Evolutionary conservation across 2,888 invertebrate genomes (phyloP).

Genomic region (Drosophila prostipennis): DNA sequence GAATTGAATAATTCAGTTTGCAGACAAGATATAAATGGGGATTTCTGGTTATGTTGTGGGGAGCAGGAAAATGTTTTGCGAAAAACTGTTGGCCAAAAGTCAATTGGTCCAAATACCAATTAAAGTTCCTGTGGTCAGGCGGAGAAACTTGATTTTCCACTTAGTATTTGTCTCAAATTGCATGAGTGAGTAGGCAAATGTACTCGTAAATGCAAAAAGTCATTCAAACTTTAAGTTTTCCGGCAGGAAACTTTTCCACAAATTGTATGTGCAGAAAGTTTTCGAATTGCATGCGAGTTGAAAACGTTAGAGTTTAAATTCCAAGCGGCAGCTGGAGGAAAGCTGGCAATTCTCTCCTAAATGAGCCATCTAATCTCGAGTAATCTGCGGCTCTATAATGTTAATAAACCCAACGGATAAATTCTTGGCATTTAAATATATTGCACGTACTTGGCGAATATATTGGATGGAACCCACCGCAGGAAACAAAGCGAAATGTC

Average conservation of each 20-base stretch:
- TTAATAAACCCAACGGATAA: slow-evolving; percentile 61
- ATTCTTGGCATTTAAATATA: slow-evolving; percentile 56
- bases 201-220: slow-evolving; percentile 65
- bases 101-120: slow-evolving; percentile 38
- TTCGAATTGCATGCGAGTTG: slow-evolving; percentile 20
- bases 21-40: slow-evolving; percentile 23
- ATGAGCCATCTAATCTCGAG: slow-evolving; percentile 63
- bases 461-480: slow-evolving; percentile 43
- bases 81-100: slow-evolving; percentile 18
- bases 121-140: slow-evolving; percentile 40
- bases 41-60: slow-evolving; percentile 10
- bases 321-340: not conserved
- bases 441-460: slow-evolving; percentile 65
- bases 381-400: slow-evolving; percentile 62
- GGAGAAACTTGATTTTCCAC: slow-evolving; percentile 28
- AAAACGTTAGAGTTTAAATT: slow-evolving; percentile 16
- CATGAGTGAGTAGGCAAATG: slow-evolving; percentile 54
- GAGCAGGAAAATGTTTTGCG: slow-evolving; percentile 1
- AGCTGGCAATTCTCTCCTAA: slow-evolving; percentile 35
- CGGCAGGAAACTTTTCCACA: slow-evolving; percentile 52
- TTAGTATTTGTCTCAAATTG: slow-evolving; percentile 52
- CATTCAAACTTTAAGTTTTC: slow-evolving; percentile 66
- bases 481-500: slow-evolving; percentile 69
- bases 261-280: slow-evolving; percentile 59
- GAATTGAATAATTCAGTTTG: slow-evolving; percentile 39